Base-by-base conservation (phyloP, 2,888 invertebrate genomes). In the Melanargia galathea region DNA sequence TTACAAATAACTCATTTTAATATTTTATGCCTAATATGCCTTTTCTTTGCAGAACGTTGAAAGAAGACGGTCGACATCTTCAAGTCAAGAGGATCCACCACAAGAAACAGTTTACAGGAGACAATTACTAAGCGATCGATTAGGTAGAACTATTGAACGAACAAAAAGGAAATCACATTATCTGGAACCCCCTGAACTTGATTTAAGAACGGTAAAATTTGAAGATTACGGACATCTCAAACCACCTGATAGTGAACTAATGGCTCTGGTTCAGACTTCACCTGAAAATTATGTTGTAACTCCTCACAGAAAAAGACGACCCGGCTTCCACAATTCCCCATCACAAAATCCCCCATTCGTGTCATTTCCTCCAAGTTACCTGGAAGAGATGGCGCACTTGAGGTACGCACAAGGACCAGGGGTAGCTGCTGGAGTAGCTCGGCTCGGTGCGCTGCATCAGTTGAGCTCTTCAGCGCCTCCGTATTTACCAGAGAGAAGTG, bases 291-390 rank as follows among this genome's bases (percentile, higher is more conserved):
- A 96, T 78, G 96, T 97, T 46, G 97, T 97, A 22, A 97, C 96
- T 35, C 97, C 97, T 11, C 96, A 97, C 87, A 92, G 97, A 73
- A 97, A 97, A 87, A 92, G 97, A 81, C 92, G 96, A 80, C 96
- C 96, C 0, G 97, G 97, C 57, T 97, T 97, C 76, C 96, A 96
- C 81, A 96, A 96, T 78, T 95, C 96, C 38, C 96, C 97, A 20
- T 95, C 96, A 68, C 96, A 97, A 80, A 96, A 97, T 86, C 96
- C 96, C 67, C 96, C 97, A 43, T 97, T 97, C 78, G 96, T 96
- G 70, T 96, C 96, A 64, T 96, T 96, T 80, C 94, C 94, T 71
- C 95, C 95, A 61, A 95, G 95, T 71, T 94, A 95, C 77, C 91
- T 95, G 72, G 95, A 95, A 81, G 95, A 95, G 78, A 93, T 94